phyloP scores from a whole-genome alignment of 1,140 invertebrate species.

The Zaprionus capensis region DNA sequence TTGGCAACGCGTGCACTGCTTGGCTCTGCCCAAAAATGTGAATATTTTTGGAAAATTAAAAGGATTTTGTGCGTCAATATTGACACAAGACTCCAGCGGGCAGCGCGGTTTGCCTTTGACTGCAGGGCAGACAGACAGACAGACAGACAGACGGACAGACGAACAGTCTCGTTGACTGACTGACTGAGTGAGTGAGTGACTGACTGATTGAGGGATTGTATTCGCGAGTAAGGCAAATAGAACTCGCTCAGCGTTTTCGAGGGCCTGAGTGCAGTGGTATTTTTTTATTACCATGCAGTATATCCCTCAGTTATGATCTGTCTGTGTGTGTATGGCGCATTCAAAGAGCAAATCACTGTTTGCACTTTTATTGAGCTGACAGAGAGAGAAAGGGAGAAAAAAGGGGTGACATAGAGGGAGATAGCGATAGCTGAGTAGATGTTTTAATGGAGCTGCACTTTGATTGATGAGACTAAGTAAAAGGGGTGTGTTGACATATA shows the following conservation, averaged over 20 bases:
- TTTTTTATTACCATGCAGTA: neutral
- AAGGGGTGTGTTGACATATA: no score
- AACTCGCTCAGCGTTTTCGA: conserved; percentile 28
- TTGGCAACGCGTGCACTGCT: conserved; percentile 48
- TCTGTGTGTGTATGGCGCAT: conserved; percentile 11
- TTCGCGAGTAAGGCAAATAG: conserved; percentile 36
- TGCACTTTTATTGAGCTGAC: conserved; percentile 16
- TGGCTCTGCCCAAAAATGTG: conserved; percentile 40
- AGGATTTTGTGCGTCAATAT: conserved; percentile 77
- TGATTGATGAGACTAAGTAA: neutral
- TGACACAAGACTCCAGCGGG: conserved; percentile 72
- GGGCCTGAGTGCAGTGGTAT: conserved; percentile 33
- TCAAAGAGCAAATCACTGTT: conserved; percentile 19
- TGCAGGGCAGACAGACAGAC: neutral
- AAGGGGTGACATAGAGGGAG: neutral
- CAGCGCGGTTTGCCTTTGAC: conserved; percentile 22
- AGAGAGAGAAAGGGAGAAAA: neutral
- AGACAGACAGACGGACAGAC: neutral
- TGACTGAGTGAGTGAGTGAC: conserved; percentile 3
- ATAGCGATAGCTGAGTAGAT: neutral
- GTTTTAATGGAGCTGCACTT: conserved; percentile 23
- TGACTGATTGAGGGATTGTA: conserved; percentile 22
- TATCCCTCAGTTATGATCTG: conserved; percentile 31
- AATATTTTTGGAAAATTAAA: conserved; percentile 77
- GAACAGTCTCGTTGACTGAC: neutral